Evolutionary conservation across 1,140 invertebrate species (phyloP).

Genomic region (Ceratoteleas bidentatus): DNA sequence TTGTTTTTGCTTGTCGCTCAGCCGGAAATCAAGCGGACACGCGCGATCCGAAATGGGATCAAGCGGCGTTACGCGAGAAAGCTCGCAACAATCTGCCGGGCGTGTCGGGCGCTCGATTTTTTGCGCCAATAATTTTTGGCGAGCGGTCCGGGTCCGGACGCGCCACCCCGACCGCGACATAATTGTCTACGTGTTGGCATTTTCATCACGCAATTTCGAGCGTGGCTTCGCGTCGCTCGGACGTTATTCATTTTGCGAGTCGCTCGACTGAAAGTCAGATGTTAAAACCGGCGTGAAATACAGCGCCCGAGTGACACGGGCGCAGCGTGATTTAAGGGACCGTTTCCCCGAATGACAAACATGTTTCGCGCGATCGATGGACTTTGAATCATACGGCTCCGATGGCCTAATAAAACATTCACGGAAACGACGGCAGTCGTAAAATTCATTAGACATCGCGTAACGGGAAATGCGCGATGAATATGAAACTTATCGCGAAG

Average conservation of each 20-base stretch:
- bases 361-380: background rate
- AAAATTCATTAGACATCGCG: no score
- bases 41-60: constrained; percentile 34
- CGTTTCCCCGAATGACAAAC: constrained; percentile 30
- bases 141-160: constrained; percentile 6
- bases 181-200: constrained; percentile 57
- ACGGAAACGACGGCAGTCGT: no score
- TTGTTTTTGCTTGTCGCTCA: constrained; percentile 34
- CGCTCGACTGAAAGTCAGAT: constrained; percentile 34
- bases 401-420: no score
- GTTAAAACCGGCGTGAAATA: constrained; percentile 44
- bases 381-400: background rate
- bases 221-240: constrained; percentile 30
- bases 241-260: constrained; percentile 55
- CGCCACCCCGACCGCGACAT: constrained; percentile 40
- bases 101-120: constrained; percentile 28
- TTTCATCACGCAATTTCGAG: constrained; percentile 49
- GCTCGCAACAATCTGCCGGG: constrained; percentile 24
- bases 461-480: no score
- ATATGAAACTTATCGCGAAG: no score
- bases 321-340: constrained; percentile 49
- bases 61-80: constrained; percentile 27
- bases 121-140: constrained; percentile 44
- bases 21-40: constrained; percentile 24
- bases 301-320: constrained; percentile 39